These are phyloP conservation scores for Smittia sp. DNA, from an alignment of 2,888 invertebrate genomes.

Conservation along the genomic window DNA sequence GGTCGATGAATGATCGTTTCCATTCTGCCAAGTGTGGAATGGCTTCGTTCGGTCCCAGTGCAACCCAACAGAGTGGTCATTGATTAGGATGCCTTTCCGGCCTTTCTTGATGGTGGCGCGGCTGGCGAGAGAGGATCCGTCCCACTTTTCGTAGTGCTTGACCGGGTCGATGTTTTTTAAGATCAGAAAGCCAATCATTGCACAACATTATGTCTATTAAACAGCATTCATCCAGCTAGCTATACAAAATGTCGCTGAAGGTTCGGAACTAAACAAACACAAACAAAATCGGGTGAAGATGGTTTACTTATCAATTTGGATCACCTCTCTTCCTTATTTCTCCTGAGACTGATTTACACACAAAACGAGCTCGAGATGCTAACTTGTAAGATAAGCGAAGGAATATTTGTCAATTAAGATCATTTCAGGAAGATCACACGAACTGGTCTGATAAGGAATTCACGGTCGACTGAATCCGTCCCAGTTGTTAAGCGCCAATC, in stretches of 20 bases:
- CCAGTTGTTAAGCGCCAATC: conserved; percentile 5
- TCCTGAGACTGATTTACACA: background rate
- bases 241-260: conserved; percentile 17
- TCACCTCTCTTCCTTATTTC: background rate
- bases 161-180: conserved; percentile 11
- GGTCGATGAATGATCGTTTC: background rate
- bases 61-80: background rate
- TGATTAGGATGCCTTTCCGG: background rate
- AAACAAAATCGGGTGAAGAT: conserved; percentile 2
- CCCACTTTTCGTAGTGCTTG: conserved; percentile 15
- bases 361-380: background rate
- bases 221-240: conserved; percentile 9
- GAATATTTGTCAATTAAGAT: conserved; percentile 25
- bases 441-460: conserved; percentile 12
- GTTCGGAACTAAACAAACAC: conserved; percentile 14
- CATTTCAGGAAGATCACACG: conserved; percentile 11
- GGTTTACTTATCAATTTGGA: background rate
- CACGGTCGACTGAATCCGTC: background rate
- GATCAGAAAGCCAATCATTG: conserved; percentile 13
- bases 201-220: conserved; percentile 20
- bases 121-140: background rate
- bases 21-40: background rate
- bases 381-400: background rate
- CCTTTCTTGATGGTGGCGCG: background rate
- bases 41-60: background rate